Evolutionary conservation across 2,888 invertebrate genomes (phyloP).

Genomic region (Dilophus febrilis): DNA sequence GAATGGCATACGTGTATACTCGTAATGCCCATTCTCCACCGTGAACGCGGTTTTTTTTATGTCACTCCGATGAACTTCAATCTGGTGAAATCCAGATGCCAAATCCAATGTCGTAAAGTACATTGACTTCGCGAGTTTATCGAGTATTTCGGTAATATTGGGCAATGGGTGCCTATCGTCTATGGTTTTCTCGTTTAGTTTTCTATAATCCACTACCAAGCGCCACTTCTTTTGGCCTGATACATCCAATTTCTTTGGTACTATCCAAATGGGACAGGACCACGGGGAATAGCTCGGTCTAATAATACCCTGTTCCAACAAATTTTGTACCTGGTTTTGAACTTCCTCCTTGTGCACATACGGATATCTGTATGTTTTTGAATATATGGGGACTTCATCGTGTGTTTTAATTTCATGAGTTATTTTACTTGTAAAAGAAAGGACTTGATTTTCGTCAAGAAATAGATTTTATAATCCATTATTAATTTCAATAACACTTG

Average conservation of each 20-base stretch:
- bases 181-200: slow-evolving; percentile 11
- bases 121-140: slow-evolving; percentile 14
- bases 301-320: slow-evolving; percentile 13
- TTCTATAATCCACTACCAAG: slow-evolving; percentile 14
- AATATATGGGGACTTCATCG: too few species aligned
- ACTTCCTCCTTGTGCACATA: slow-evolving; percentile 5
- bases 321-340: slow-evolving; percentile 10
- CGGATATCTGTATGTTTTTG: too few species aligned
- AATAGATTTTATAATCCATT: too few species aligned
- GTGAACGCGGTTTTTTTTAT: slow-evolving; percentile 13
- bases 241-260: slow-evolving; percentile 13
- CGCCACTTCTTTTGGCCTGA: background rate
- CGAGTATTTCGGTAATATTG: too few species aligned
- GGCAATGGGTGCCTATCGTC: slow-evolving; percentile 15
- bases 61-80: slow-evolving; percentile 14
- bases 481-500: too few species aligned
- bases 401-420: too few species aligned
- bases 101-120: slow-evolving; percentile 17
- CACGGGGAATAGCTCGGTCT: slow-evolving; percentile 11
- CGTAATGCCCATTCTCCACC: slow-evolving; percentile 10
- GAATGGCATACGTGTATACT: slow-evolving; percentile 10
- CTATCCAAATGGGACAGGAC: slow-evolving; percentile 13
- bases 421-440: too few species aligned
- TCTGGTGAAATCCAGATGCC: slow-evolving; percentile 19
- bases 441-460: too few species aligned